Evolutionary conservation across 2,888 invertebrate species (phyloP), one percentile per base, ranked within the genome.

Genomic region (Idaea dimidiata): DNA sequence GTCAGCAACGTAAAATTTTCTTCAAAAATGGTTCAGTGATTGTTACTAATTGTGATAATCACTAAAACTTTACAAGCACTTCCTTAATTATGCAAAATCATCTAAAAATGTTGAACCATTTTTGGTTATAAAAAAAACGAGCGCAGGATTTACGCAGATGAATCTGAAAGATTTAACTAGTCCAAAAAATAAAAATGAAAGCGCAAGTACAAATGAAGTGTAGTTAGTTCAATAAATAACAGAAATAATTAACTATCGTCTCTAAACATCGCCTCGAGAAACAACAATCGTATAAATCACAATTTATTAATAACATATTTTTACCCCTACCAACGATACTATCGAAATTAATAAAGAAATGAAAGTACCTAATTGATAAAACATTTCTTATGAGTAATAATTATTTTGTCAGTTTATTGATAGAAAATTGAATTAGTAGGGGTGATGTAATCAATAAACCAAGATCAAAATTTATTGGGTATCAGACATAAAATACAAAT

Each of bases 251-350:
- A 43, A 43, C 43, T 43, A 8, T 43, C 8, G 3, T 43, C 43
- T 43, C 8, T 43, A 10, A 43, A 43, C 59, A 68, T 24, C 43
- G 68, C 68, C 67, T 58, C 57, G 43, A 65, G 68, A 58, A 62
- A 63, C 62, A 66, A 66, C 58, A 64, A 66, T 59, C 57, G 64
- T 63, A 68, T 70, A 68, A 68, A 69, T 71, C 69, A 66, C 66
- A 67, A 69, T 69, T 68, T 58, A 33, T 55, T 68, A 69, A 71
- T 71, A 71, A 71, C 64, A 71, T 65, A 71, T 67, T 71, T 71
- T 71, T 67, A 69, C 61, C 10, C 43, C 7, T 43, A 65, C 43
- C 7, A 10, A 65, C 61, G 65, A 62, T 53, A 59, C 62, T 62
- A 66, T 61, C 63, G 60, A 66, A 71, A 67, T 66, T 62, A 24